Base-by-base conservation (phyloP, 2,113 vertebrate genomes). In the Ciconia stormi region DNA sequence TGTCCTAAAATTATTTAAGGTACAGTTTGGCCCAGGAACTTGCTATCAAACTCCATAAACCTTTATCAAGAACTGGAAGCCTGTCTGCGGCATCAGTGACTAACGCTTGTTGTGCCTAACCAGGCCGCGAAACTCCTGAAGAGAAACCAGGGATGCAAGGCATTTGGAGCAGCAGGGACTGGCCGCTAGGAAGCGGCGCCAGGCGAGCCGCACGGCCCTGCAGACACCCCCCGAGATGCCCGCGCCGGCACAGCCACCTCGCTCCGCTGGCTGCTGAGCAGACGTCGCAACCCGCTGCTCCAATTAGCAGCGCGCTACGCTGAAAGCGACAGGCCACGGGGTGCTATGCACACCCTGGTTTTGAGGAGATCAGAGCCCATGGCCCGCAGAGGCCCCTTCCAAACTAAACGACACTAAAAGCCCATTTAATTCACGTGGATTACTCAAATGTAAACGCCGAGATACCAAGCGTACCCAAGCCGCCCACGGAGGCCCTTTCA, bases 271-370 rank as follows among this genome's bases (percentile, higher is more conserved):
- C 62, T 32, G 47, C 70, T 4, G 2, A 26, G n/a, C 21, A 3
- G 3, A 38, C 52, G 25, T 2, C 2, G 1, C 47, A 8, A 22
- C 25, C 66, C 30, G 5, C 66, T 4, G 3, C 20, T 20, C 59
- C 30, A 1, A 2, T 2, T 5, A 15, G 0, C 42, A 5, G 27
- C 32, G 0, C 8, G 8, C 40, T 7, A 2, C n/a, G 34, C 52
- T 4, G 19, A 26, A 30, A 74, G 40, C 11, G 12, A 12, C 23
- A 3, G 7, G 2, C 17, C 67, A 0, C 0, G 3, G 15, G 7
- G 27, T 1, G 13, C 32, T 6, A 2, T 2, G 3, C 16, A 2
- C 32, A 4, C 2, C 8, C 3, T 1, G 8, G 2, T 2, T 22
- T 5, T 10, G 36, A 21, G 74, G 5, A 7, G 26, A 16, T 8